Evolutionary conservation across 2,113 vertebrate species (phyloP).

Genomic region (Chauna torquata): DNA sequence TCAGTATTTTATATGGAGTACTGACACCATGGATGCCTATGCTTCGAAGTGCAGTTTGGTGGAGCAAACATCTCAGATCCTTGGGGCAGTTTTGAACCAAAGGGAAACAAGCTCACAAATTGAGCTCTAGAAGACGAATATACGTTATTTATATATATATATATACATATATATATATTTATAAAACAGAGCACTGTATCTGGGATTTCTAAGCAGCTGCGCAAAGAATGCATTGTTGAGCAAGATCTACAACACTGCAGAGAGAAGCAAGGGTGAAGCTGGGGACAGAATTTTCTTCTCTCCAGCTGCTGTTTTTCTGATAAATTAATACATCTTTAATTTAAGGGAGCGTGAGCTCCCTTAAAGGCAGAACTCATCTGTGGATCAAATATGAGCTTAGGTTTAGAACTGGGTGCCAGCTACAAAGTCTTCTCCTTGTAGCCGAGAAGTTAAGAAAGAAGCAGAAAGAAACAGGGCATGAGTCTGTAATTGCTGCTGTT

Average conservation of each 20-base stretch:
- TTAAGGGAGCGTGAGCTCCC: neutral
- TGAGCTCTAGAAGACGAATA: neutral
- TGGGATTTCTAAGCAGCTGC: neutral
- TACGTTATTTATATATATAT: too few relatives aligned
- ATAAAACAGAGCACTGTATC: neutral
- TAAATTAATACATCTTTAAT: neutral
- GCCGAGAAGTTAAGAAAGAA: neutral
- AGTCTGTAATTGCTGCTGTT: neutral
- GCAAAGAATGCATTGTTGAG: neutral
- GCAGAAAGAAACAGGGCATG: neutral
- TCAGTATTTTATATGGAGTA: neutral
- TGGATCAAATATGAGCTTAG: neutral
- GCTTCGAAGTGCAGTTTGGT: neutral
- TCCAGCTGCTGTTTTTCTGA: neutral
- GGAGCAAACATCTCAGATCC: neutral
- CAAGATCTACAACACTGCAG: neutral
- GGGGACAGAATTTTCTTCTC: neutral
- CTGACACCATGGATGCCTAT: neutral
- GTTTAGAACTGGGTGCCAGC: neutral
- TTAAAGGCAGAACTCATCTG: neutral
- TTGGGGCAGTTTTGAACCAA: neutral
- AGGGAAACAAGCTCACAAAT: rapidly evolving
- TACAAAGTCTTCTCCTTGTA: neutral
- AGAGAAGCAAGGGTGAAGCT: neutral
- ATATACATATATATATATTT: neutral